phyloP scores from a whole-genome alignment of 2,797 vertebrate species.

The Sardinella longiceps region DNA sequence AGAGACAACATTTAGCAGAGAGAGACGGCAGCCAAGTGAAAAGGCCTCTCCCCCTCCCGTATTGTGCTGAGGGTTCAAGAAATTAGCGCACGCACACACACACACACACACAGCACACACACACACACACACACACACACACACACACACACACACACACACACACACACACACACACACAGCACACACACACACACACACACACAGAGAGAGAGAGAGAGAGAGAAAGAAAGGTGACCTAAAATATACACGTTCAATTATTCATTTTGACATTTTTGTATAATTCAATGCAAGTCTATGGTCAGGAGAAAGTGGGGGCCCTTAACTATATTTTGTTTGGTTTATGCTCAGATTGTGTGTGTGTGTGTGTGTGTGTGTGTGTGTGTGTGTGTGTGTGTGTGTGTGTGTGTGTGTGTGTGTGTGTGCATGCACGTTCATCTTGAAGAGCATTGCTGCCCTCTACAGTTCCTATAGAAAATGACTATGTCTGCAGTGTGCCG shows the following conservation, averaged over 20 bases:
- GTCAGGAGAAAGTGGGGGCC: not conserved
- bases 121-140: too few relatives aligned
- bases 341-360: too few relatives aligned
- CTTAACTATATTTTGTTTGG: not conserved
- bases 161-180: too few relatives aligned
- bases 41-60: not conserved
- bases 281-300: conserved; percentile 44
- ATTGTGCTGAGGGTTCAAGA: not conserved
- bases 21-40: not conserved
- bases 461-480: not conserved
- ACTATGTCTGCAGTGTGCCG: not conserved
- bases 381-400: not conserved
- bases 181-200: not conserved
- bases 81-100: not conserved
- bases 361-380: conserved; percentile 31
- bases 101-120: too few relatives aligned
- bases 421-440: not conserved
- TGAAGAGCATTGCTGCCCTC: conserved; percentile 1
- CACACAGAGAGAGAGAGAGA: not conserved
- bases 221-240: conserved; percentile 1
- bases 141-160: too few relatives aligned
- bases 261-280: conserved; percentile 55
- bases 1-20: not conserved
- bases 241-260: conserved; percentile 32
- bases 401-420: conserved; percentile 17